Conservation (phyloP, 2,113 vertebrate genomes). For the Balaeniceps rex region DNA sequence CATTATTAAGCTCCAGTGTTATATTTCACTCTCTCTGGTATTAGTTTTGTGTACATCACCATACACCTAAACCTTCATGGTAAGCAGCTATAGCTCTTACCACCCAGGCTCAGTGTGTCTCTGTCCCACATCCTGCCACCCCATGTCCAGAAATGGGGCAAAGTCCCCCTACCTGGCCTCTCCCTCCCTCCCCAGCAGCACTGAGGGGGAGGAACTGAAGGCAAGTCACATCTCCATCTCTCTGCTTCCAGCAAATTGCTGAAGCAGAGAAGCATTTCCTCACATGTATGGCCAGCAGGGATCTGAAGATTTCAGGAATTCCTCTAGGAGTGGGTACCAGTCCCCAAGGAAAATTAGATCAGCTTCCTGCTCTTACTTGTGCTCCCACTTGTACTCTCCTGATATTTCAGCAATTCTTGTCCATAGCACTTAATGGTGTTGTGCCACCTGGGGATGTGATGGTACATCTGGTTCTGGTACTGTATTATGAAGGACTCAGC, state of each 20-base stretch:
- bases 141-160: not conserved
- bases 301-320: not conserved
- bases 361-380: not conserved
- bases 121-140: not conserved
- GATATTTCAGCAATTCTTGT: not conserved
- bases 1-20: not conserved
- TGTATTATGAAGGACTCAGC: not conserved
- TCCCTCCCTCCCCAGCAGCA: fast-evolving
- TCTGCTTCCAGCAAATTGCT: not conserved
- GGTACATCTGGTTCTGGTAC: not conserved
- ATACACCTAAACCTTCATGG: not conserved
- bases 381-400: not conserved
- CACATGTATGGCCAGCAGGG: not conserved
- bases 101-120: not conserved
- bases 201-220: not conserved
- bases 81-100: not conserved
- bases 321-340: not conserved
- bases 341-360: not conserved
- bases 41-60: not conserved
- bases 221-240: not conserved
- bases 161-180: not conserved
- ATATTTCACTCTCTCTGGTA: not conserved
- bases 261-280: not conserved
- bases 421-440: not conserved
- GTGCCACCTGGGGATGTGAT: not conserved